Conservation (phyloP, 2,797 vertebrate species). For the Sebastes baramenuke region DNA sequence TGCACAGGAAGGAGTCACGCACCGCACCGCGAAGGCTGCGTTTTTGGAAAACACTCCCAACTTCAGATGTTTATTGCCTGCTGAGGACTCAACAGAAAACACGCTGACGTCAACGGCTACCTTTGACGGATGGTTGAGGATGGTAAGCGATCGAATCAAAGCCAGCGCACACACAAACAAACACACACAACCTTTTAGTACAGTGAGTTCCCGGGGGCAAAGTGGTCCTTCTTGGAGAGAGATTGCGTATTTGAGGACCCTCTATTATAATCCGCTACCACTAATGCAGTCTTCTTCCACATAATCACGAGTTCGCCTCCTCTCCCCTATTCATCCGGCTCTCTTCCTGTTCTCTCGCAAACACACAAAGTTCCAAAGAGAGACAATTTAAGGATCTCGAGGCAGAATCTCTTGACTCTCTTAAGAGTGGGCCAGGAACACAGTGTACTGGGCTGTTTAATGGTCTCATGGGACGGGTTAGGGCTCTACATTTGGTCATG, state of each 20-base stretch:
- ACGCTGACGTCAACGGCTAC: slow-evolving; percentile 1
- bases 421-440: slow-evolving; percentile 16
- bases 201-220: slow-evolving; percentile 51
- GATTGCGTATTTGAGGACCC: slow-evolving; percentile 26
- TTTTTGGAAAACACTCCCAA: slow-evolving; percentile 27
- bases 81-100: slow-evolving; percentile 11
- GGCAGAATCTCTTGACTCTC: slow-evolving; percentile 28
- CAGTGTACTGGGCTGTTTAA: slow-evolving; percentile 5
- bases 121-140: slow-evolving; percentile 4
- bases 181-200: slow-evolving; percentile 52
- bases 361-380: slow-evolving; percentile 21
- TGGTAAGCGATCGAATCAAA: slow-evolving; percentile 25
- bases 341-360: slow-evolving; percentile 25
- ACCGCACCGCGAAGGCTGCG: background rate
- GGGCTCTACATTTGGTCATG: slow-evolving; percentile 8
- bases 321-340: slow-evolving; percentile 23
- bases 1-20: slow-evolving; percentile 43
- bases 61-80: slow-evolving; percentile 1
- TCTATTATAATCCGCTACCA: slow-evolving; percentile 47
- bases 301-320: slow-evolving; percentile 27
- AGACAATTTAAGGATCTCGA: slow-evolving; percentile 34
- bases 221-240: slow-evolving; percentile 39
- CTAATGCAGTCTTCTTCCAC: slow-evolving; percentile 46
- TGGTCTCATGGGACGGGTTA: slow-evolving; percentile 3
- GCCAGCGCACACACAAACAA: slow-evolving; percentile 23